Percentiles rank a stretch among this genome's conserved stretches.
phyloP scores from a whole-genome alignment of 2,888 invertebrate species.

The Leptinotarsa peninsularis region DNA sequence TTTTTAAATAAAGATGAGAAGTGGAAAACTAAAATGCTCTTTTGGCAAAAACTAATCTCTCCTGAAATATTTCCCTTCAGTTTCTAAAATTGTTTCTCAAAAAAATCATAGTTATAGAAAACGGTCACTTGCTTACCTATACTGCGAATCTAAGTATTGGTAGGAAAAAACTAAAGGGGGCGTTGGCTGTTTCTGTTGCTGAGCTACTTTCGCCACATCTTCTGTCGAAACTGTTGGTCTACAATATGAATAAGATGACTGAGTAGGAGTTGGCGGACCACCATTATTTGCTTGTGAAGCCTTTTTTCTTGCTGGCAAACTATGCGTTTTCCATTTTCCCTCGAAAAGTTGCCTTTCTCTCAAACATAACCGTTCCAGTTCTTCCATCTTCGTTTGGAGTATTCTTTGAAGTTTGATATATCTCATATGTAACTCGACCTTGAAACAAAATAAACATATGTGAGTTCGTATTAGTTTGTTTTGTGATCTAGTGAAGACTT shows the following conservation, averaged over 20 bases:
- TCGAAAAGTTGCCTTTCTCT: conserved; percentile 86
- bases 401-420: conserved; percentile 90
- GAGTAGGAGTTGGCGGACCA: conserved; percentile 69
- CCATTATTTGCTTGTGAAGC: conserved; percentile 70
- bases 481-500: too few relatives aligned
- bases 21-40: too few relatives aligned
- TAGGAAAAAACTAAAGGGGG: conserved; percentile 65
- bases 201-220: conserved; percentile 73
- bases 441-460: not conserved
- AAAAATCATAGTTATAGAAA: not conserved
- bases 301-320: conserved; percentile 86
- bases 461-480: too few relatives aligned
- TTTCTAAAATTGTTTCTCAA: too few relatives aligned
- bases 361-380: conserved; percentile 83
- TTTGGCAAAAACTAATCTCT: not conserved
- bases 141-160: conserved; percentile 78
- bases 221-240: conserved; percentile 83
- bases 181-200: conserved; percentile 56
- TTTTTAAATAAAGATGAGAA: too few relatives aligned
- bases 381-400: conserved; percentile 85
- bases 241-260: conserved; percentile 71
- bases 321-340: conserved; percentile 91
- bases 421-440: conserved; percentile 91
- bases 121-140: conserved; percentile 69
- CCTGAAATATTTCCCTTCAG: not conserved